Base-by-base conservation (phyloP, 2,797 vertebrate genomes). In the Cossypha niveicapilla region DNA sequence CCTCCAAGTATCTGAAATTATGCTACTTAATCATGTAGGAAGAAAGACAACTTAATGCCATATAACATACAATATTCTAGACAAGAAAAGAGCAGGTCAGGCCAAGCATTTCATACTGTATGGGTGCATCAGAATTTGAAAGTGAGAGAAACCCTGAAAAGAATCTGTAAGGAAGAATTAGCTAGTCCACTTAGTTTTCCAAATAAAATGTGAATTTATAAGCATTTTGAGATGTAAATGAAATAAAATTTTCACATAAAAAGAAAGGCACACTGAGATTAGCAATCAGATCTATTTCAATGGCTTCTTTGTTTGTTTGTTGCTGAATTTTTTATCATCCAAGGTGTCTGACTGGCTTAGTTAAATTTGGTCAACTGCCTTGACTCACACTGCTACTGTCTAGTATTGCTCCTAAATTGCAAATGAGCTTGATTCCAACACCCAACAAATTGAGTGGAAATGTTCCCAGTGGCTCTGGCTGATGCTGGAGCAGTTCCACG, bases 381-480 rank as follows among this genome's bases (percentile, higher is more conserved):
- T 87, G 60, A 81, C 57, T 88, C 45, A 75, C 54, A 60, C 44
- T 80, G 41, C 63, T 57, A 9, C 56, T 70, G 47, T 47, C 37
- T 73, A 85, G 79, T 39, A 71, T 34, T 57, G 37, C 32, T 88
- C 56, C 63, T 54, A 71, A 85, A 86, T 67, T 67, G 42, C 42
- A 93, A 71, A 73, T 60, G 48, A 84, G n/a, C 37, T 75, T 61
- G 58, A 84, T 57, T 61, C n/a, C 34, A 84, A 93, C 37, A 60
- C 27, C 44, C 34, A 18, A 47, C 81, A 78, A 90, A 94, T 41
- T 75, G 65, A 88, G 84, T 70, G 73, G 71, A 96, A 91, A 76
- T 7, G 41, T 81, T 93, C 73, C 73, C 62, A 70, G 37, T 56
- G 67, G 13, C 32, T 94, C 60, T 84, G 45, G 45, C 18, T 81